phyloP scores from a whole-genome alignment of 2,797 vertebrate genomes.

The Malurus leucopterus region DNA sequence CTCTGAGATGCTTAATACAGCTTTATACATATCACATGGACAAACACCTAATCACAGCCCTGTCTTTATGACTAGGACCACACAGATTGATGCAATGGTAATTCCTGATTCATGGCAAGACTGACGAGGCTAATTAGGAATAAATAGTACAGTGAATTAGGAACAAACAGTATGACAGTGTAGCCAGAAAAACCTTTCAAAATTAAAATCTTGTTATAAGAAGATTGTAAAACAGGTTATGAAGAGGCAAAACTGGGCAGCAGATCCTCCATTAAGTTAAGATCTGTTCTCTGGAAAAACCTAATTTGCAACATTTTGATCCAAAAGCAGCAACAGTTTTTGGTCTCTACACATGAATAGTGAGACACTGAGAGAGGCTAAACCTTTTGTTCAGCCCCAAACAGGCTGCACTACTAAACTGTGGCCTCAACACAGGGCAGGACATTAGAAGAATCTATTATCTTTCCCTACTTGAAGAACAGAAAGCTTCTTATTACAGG shows the following conservation, averaged over 20 bases:
- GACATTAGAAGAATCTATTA: conserved; percentile 13
- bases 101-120: background rate
- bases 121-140: background rate
- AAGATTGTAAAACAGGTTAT: background rate
- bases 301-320: background rate
- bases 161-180: background rate
- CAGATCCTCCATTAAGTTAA: background rate
- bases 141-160: background rate
- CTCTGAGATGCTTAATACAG: background rate
- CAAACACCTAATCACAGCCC: background rate
- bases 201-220: background rate
- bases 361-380: background rate
- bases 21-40: background rate
- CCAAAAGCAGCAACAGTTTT: background rate
- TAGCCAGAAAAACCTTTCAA: background rate
- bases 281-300: background rate
- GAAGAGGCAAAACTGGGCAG: background rate
- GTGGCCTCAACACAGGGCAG: background rate
- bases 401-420: background rate
- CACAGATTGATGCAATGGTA: background rate
- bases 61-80: background rate
- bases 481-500: conserved; percentile 22
- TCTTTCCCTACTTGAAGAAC: background rate
- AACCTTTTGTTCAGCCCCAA: background rate
- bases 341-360: background rate